phyloP scores from a whole-genome alignment of 2,797 vertebrate species.

The Epinephelus awoara region DNA sequence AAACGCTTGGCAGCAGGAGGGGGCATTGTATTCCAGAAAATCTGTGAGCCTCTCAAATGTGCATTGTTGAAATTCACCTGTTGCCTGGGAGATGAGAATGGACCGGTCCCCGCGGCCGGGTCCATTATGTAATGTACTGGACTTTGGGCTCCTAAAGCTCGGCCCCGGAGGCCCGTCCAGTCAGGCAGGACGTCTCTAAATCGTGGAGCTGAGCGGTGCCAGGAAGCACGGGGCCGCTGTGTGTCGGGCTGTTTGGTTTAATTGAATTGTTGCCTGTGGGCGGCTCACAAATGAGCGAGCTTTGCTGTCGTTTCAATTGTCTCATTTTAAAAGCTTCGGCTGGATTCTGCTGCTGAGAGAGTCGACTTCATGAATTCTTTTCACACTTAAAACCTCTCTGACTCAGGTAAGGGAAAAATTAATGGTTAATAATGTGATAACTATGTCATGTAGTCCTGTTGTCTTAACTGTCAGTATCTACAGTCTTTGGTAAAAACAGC shows the following conservation, averaged over 20 bases:
- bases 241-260: slow-evolving; percentile 50
- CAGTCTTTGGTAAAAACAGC: neutral
- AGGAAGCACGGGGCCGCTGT: slow-evolving; percentile 37
- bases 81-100: slow-evolving; percentile 71
- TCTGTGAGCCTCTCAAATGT: slow-evolving; percentile 68
- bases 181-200: slow-evolving; percentile 55
- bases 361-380: slow-evolving; percentile 11
- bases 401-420: neutral
- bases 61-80: slow-evolving; percentile 80
- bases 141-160: slow-evolving; percentile 57
- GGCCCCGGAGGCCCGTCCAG: slow-evolving; percentile 46
- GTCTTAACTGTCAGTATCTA: neutral
- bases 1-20: slow-evolving; percentile 76
- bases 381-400: slow-evolving; percentile 20
- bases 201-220: slow-evolving; percentile 40
- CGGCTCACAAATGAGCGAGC: slow-evolving; percentile 50
- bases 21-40: slow-evolving; percentile 74
- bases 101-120: slow-evolving; percentile 46
- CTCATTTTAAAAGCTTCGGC: slow-evolving; percentile 49
- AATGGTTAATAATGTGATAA: neutral
- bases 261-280: slow-evolving; percentile 74
- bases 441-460: neutral
- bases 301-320: slow-evolving; percentile 46
- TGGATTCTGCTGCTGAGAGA: slow-evolving; percentile 33
- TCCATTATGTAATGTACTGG: slow-evolving; percentile 69